Evolutionary conservation across 2,797 vertebrate species (phyloP), one percentile per base, ranked within the genome.

Genomic region (Takifugu ocellatus): DNA sequence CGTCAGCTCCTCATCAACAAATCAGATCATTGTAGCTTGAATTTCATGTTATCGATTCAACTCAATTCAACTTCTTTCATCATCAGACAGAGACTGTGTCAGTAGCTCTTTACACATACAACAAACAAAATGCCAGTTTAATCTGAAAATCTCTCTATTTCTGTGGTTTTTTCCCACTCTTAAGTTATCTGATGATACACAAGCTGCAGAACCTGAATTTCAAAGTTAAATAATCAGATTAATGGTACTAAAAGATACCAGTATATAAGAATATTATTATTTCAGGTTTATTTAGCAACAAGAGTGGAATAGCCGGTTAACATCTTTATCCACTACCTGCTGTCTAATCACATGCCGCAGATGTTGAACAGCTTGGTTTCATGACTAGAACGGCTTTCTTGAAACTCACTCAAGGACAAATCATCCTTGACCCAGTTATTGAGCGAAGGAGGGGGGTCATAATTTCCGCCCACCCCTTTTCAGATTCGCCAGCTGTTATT

Each of bases 401-500:
- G 45, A 3, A 11, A 1, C 61, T 21, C 54, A 16, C 68, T 79
- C 65, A 85, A 86, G 79, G 77, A 55, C 71, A 61, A 24, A 63
- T 66, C 70, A 60, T 78, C 84, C 85, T 87, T 87, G 86, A 89
- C 83, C 86, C 63, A 86, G 76, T 83, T 88, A 70, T 58, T 31
- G 56, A 61, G 51, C 36, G 36, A 55, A 45, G 68, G 55, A 58
- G 46, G 61, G 63, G 69, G 67, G 71, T 49, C 61, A 52, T 67
- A 55, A 49, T 77, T 27, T 42, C 6, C 33, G 15, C 54, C 42
- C n/a, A 25, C 21, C 15, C 17, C 11, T 1, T 21, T 49, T 17
- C 26, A 10, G 47, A 57, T 76, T 63, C 71, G 62, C 80, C 84
- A 88, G 83, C 86, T 86, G 83, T 73, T 83, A 60, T 60, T 10